Base-by-base conservation (phyloP, 2,888 invertebrate genomes). In the Ophonus ardosiacus region DNA sequence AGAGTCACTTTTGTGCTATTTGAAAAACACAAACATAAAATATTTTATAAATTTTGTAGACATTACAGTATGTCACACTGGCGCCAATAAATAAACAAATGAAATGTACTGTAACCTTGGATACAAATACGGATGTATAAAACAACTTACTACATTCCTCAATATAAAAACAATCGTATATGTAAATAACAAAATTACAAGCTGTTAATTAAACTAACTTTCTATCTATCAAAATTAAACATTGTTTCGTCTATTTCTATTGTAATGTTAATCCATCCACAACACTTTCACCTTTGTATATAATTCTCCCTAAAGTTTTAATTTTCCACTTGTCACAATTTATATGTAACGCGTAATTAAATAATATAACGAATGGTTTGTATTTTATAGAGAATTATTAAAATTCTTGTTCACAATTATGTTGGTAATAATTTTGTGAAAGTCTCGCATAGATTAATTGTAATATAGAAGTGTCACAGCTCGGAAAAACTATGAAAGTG, bases 151-250 rank as follows among this genome's bases (percentile, higher is more conserved):
- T 7, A 68, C 68, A 38, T 74, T 40, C 40, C 31, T 21, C 40
- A 74, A 51, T 74, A 18, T 43, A 21, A 43, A 74, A 74, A 24
- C 43, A 74, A 74, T 74, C 21, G 43, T 18, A 40, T 74, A 74
- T 43, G 71, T 74, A 74, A 74, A 74, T 74, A 74, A 40, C 24
- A 24, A 38, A 40, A 74, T 74, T 74, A 43, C 71, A 43, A 43
- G 40, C 43, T 74, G 10, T 43, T 68, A 43, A 74, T 74, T 74
- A 74, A 74, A 21, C 21, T 68, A 74, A 74, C 71, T 74, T 74
- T 74, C 71, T 43, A 74, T 15, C n/a, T 68, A 31, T 68, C 15
- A 65, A 59, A 59, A 15, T 59, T 51, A 51, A 51, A 51, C 43
- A 51, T 51, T 51, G 43, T 51, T 51, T 13, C 10, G 43, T 51